phyloP scores from a whole-genome alignment of 2,888 invertebrate species.

The Euclidia mi region DNA sequence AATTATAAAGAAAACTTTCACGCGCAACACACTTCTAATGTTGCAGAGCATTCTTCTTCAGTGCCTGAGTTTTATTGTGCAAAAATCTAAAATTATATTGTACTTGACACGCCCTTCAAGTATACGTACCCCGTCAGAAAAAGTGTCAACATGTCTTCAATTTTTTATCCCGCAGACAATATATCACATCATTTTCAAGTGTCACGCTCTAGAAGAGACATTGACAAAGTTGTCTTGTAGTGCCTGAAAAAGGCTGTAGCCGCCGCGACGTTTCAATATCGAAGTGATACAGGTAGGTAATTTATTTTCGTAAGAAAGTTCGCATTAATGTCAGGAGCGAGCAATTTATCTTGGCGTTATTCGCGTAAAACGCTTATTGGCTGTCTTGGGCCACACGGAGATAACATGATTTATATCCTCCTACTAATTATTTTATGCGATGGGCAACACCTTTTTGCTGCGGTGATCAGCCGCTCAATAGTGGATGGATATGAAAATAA shows the following conservation, averaged over 20 bases:
- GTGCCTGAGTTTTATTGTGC: too few relatives aligned
- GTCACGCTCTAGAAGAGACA: conserved; percentile 52
- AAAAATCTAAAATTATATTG: too few relatives aligned
- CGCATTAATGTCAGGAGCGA: conserved; percentile 79
- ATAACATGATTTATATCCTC: conserved; percentile 75
- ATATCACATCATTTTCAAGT: conserved; percentile 44
- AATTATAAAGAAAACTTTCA: too few relatives aligned
- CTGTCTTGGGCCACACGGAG: conserved; percentile 78
- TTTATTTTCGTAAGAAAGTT: conserved; percentile 81
- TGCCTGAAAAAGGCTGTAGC: conserved; percentile 59
- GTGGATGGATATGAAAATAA: neutral
- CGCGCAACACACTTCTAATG: too few relatives aligned
- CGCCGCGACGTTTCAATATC: conserved; percentile 63
- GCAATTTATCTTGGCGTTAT: conserved; percentile 85
- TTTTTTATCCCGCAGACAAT: conserved; percentile 37
- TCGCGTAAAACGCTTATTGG: conserved; percentile 86
- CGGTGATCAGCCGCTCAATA: conserved; percentile 30
- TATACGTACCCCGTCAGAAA: too few relatives aligned
- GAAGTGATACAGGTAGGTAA: conserved; percentile 80
- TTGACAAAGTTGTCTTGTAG: conserved; percentile 66
- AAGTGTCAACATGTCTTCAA: too few relatives aligned
- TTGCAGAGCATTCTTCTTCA: too few relatives aligned
- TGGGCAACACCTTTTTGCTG: conserved; percentile 45
- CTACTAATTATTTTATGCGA: conserved; percentile 71
- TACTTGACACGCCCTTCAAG: too few relatives aligned